These are phyloP conservation scores for Sebastes steindachneri DNA, from an alignment of 2,797 vertebrate genomes.

Conservation along the genomic window DNA sequence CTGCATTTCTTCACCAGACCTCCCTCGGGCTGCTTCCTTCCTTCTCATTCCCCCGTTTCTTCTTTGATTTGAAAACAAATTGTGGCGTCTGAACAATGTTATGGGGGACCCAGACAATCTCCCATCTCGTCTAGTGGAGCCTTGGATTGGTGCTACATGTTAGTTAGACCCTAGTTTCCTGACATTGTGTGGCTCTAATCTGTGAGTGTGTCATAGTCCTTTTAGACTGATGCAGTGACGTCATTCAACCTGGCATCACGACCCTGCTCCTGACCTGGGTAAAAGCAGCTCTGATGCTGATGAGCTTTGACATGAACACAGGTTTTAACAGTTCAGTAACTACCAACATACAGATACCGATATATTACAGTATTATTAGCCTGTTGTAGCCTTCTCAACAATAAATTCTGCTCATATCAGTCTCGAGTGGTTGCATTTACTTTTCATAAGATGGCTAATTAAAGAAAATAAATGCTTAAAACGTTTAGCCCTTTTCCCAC, in stretches of 20 bases:
- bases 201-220: neutral
- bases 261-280: neutral
- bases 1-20: conserved; percentile 41
- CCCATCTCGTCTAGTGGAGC: neutral
- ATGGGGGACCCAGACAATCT: conserved; percentile 19
- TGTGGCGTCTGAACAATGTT: conserved; percentile 33
- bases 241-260: neutral
- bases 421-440: neutral
- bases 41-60: conserved; percentile 23
- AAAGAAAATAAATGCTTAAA: neutral
- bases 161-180: conserved; percentile 49
- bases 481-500: neutral
- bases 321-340: neutral
- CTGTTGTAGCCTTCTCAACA: neutral
- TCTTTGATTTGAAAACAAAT: conserved; percentile 49
- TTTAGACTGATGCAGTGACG: neutral
- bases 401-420: neutral
- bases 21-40: conserved; percentile 41
- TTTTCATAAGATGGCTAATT: neutral
- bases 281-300: neutral
- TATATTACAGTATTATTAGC: neutral
- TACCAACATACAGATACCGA: neutral
- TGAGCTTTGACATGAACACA: neutral
- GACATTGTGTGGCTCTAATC: conserved; percentile 55
- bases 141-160: conserved; percentile 5